Conservation (phyloP, 2,797 vertebrate genomes). For the Anas capensis region DNA sequence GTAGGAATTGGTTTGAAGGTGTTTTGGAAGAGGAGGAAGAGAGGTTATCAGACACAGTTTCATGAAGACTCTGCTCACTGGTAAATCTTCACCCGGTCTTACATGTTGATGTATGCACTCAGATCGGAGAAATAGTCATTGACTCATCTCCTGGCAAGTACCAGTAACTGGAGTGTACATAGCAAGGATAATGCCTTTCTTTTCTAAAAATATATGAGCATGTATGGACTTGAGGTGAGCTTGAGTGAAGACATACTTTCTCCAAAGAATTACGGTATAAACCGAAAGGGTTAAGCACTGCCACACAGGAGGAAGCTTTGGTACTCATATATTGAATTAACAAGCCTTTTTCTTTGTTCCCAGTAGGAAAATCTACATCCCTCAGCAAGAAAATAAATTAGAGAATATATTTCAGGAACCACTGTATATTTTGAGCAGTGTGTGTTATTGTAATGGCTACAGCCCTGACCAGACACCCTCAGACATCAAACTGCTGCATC, state of each 20-base stretch:
- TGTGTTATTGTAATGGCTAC: neutral
- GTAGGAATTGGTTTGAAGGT: neutral
- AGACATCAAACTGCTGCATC: slow-evolving; percentile 45
- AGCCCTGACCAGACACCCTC: slow-evolving; percentile 3
- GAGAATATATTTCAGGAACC: neutral
- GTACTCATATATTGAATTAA: neutral
- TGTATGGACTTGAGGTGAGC: neutral
- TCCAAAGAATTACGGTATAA: neutral
- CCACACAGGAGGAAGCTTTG: neutral
- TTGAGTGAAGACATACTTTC: neutral
- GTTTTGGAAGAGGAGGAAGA: neutral
- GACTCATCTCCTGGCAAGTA: neutral
- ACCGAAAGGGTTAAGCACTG: slow-evolving; percentile 3
- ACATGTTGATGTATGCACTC: neutral
- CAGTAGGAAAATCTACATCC: slow-evolving; percentile 15
- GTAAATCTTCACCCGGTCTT: neutral
- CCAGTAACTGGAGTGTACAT: neutral
- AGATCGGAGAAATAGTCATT: neutral
- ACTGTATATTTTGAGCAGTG: neutral
- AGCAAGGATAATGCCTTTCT: neutral
- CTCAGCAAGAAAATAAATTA: neutral
- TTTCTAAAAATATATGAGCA: neutral
- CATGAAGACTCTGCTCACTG: neutral
- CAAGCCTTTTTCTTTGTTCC: neutral
- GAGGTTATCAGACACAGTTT: neutral